Conservation (phyloP, 2,797 vertebrate species). For the Cossypha niveicapilla region DNA sequence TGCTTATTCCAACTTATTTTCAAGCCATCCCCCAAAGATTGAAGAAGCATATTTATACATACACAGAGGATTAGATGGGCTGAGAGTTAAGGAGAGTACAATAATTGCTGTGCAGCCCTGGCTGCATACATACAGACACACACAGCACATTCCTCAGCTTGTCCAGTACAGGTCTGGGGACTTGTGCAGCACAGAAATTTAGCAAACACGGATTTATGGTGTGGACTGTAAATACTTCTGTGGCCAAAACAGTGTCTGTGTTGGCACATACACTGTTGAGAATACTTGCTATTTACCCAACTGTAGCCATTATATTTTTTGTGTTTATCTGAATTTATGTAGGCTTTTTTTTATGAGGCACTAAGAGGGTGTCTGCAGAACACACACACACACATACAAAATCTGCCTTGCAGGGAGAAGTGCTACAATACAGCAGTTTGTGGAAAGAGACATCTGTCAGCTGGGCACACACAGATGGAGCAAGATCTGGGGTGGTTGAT, state of each 20-base stretch:
- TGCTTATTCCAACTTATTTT: neutral
- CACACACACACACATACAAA: neutral
- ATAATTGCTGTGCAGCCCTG: neutral
- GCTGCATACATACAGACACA: neutral
- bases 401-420: neutral
- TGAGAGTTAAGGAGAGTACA: neutral
- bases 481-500: neutral
- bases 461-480: neutral
- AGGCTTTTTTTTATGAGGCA: neutral
- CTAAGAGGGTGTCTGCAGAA: neutral
- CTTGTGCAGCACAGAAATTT: neutral
- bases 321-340: neutral
- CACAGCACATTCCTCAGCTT: neutral
- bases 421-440: neutral
- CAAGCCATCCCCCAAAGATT: neutral
- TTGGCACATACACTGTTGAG: neutral
- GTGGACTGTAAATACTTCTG: neutral
- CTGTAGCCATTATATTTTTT: neutral
- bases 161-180: neutral
- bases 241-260: neutral
- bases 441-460: neutral
- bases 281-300: neutral
- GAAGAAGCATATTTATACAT: neutral
- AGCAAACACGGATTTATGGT: neutral
- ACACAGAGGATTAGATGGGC: neutral